Evolutionary conservation across 2,113 vertebrate species (phyloP).

Genomic region (Tyto alba): DNA sequence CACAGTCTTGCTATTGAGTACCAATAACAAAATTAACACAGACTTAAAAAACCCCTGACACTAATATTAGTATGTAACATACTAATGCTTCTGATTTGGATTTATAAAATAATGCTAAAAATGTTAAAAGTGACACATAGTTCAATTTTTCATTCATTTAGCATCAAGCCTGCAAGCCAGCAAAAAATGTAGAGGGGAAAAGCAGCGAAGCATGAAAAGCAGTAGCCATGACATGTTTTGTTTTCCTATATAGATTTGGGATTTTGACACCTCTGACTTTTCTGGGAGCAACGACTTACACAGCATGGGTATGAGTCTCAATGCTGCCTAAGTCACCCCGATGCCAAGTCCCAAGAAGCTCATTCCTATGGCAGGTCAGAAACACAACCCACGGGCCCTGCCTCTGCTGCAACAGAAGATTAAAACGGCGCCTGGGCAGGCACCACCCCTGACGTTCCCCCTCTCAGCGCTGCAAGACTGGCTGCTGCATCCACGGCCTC

Average conservation of each 20-base stretch:
- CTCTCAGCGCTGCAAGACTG: neutral
- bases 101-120: neutral
- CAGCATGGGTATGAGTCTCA: neutral
- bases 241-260: neutral
- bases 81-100: neutral
- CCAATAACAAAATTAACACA: neutral
- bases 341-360: neutral
- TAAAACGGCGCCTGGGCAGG: neutral
- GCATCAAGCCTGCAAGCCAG: neutral
- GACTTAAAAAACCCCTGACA: neutral
- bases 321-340: accelerated
- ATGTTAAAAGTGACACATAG: neutral
- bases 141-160: neutral
- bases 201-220: neutral
- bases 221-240: neutral
- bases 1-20: neutral
- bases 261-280: neutral
- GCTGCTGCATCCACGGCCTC: neutral
- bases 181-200: neutral
- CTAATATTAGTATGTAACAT: neutral
- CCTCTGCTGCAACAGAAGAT: neutral
- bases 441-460: accelerated
- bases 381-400: neutral
- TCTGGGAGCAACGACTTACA: neutral
- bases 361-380: neutral